These are phyloP conservation scores for Heteronetta atricapilla DNA, from an alignment of 2,113 vertebrate genomes.

Conservation along the genomic window DNA sequence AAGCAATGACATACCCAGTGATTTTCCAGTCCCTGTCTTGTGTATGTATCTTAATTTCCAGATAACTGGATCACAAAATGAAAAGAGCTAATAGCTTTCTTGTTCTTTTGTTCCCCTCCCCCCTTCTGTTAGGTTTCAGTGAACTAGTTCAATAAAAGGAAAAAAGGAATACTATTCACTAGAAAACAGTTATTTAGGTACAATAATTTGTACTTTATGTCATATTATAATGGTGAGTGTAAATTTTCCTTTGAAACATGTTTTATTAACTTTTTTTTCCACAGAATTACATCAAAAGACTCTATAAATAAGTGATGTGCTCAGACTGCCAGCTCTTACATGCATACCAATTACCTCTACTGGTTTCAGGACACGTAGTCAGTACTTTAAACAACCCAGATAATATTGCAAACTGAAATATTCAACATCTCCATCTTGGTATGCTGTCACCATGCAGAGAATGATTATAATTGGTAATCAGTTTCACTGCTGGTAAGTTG, in stretches of 20 bases:
- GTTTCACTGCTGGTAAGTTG: slow-evolving; percentile 80
- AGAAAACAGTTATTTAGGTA: slow-evolving; percentile 78
- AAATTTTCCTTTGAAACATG: slow-evolving; percentile 84
- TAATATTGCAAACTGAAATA: slow-evolving; percentile 86
- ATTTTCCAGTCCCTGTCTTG: slow-evolving; percentile 14
- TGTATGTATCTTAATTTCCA: slow-evolving; percentile 51
- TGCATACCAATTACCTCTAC: slow-evolving; percentile 86
- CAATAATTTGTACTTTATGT: slow-evolving; percentile 82
- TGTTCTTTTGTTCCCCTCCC: not conserved
- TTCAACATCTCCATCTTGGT: slow-evolving; percentile 84
- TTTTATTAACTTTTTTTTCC: slow-evolving; percentile 81
- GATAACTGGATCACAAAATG: slow-evolving; percentile 37
- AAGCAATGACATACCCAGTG: slow-evolving; percentile 17
- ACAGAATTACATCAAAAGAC: slow-evolving; percentile 82
- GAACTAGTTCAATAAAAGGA: slow-evolving; percentile 54
- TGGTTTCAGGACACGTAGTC: slow-evolving; percentile 85
- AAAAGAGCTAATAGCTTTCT: slow-evolving; percentile 45
- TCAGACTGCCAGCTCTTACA: slow-evolving; percentile 79
- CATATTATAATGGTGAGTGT: slow-evolving; percentile 77
- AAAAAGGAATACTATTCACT: slow-evolving; percentile 68
- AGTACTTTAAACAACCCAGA: slow-evolving; percentile 84
- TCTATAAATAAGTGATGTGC: slow-evolving; percentile 87
- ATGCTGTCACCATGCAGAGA: slow-evolving; percentile 79
- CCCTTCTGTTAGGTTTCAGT: slow-evolving; percentile 40
- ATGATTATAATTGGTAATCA: slow-evolving; percentile 87